Evolutionary conservation across 2,113 vertebrate species (phyloP).

Genomic region (Datnioides undecimradiatus): DNA sequence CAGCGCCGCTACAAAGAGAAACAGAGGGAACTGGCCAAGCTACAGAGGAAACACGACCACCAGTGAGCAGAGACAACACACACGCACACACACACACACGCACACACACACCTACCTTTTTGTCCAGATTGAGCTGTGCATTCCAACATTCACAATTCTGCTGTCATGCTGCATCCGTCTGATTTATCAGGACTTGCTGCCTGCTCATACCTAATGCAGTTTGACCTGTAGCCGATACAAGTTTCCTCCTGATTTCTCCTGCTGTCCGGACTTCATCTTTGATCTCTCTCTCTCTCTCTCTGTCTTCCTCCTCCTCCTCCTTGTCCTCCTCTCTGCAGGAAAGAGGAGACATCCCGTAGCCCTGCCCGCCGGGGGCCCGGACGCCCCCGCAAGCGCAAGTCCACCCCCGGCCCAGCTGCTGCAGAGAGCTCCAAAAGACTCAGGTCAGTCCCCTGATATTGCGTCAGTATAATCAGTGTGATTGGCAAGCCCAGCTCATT

Average conservation of each 20-base stretch:
- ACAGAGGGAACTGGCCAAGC: conserved; percentile 94
- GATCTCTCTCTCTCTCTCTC: conserved; percentile 49
- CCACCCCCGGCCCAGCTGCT: conserved; percentile 75
- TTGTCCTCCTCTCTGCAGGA: conserved; percentile 81
- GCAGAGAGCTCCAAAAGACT: conserved; percentile 87
- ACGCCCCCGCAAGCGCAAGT: conserved; percentile 93
- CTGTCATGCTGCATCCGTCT: conserved; percentile 61
- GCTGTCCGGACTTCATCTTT: conserved; percentile 58
- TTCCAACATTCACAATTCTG: conserved; percentile 56
- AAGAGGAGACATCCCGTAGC: conserved; percentile 92
- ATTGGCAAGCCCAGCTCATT: conserved; percentile 79
- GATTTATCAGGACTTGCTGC: conserved; percentile 63
- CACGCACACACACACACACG: conserved; percentile 44
- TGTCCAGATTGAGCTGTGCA: conserved; percentile 53
- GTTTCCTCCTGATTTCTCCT: conserved; percentile 54
- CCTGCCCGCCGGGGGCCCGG: conserved; percentile 94
- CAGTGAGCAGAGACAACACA: conserved; percentile 83
- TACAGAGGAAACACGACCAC: conserved; percentile 93
- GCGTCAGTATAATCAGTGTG: conserved; percentile 78
- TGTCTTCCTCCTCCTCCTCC: conserved; percentile 25
- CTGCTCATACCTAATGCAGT: conserved; percentile 66
- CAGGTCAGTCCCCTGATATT: conserved; percentile 86
- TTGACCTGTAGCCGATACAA: conserved; percentile 71
- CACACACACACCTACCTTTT: conserved; percentile 56
- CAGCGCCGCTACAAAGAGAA: conserved; percentile 97